phyloP scores from a whole-genome alignment of 2,113 vertebrate species.

The Gulo gulo region DNA sequence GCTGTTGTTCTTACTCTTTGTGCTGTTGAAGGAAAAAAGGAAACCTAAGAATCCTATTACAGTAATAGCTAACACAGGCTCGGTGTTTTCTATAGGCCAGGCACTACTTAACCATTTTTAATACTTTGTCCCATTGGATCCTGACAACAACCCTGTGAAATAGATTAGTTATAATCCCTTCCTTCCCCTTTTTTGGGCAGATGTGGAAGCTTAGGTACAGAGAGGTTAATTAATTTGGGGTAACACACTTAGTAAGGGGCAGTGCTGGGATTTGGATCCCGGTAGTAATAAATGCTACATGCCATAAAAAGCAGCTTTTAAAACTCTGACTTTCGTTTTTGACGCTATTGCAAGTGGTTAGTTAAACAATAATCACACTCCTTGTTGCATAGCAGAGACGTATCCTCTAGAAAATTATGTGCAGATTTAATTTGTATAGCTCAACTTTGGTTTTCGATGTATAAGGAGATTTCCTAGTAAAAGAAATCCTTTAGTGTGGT shows the following conservation, averaged over 20 bases:
- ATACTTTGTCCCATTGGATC: background rate
- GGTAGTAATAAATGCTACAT: background rate
- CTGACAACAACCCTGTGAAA: background rate
- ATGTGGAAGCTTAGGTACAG: background rate
- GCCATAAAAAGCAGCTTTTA: slow-evolving; percentile 46
- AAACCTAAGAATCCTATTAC: background rate
- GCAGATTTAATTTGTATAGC: slow-evolving; percentile 66
- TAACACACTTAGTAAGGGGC: background rate
- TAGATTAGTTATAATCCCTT: background rate
- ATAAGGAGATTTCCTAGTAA: slow-evolving; percentile 11
- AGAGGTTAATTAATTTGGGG: background rate
- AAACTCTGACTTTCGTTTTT: slow-evolving; percentile 5
- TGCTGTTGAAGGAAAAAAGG: background rate
- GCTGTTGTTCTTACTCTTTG: background rate
- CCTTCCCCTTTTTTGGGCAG: background rate
- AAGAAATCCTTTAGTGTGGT: background rate
- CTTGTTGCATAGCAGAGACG: slow-evolving; percentile 36
- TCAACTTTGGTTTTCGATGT: slow-evolving; percentile 60
- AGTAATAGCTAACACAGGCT: background rate
- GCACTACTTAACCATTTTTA: background rate
- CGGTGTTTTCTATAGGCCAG: background rate
- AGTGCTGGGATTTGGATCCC: background rate
- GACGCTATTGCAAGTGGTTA: slow-evolving; percentile 39
- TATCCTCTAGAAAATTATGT: slow-evolving; percentile 42
- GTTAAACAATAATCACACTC: slow-evolving; percentile 45